These are phyloP conservation scores for Neomonachus schauinslandi DNA, from an alignment of 2,113 vertebrate species.

Conservation along the genomic window DNA sequence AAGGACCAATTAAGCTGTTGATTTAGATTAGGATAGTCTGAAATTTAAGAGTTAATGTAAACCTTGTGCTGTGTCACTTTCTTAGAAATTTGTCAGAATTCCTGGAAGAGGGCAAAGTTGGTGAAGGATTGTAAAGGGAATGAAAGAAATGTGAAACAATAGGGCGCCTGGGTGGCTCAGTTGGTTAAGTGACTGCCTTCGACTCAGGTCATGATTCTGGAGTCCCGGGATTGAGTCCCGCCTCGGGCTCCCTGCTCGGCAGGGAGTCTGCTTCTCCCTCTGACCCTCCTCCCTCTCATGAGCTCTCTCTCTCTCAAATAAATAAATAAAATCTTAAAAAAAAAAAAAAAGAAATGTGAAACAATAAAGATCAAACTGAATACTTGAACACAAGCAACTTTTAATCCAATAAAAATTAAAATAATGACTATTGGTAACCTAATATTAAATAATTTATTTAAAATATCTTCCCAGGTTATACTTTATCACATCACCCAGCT, in stretches of 20 bases:
- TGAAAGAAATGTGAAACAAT: not conserved
- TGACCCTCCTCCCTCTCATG: too few species aligned
- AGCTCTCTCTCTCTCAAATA: too few species aligned
- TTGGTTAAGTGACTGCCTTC: too few species aligned
- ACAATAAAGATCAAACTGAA: not conserved
- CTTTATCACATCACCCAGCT: not conserved
- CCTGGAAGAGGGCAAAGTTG: not conserved
- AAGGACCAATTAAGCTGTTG: accelerated
- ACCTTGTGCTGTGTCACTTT: not conserved
- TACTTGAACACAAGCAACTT: not conserved
- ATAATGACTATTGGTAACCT: not conserved
- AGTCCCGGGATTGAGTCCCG: too few species aligned
- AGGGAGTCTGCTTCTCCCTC: too few species aligned
- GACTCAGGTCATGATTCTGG: too few species aligned
- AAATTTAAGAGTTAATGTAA: not conserved
- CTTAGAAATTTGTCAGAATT: not conserved
- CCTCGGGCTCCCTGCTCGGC: too few species aligned
- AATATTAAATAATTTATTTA: not conserved
- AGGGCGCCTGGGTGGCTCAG: too few species aligned
- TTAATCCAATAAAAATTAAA: not conserved
- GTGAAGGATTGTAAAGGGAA: not conserved
- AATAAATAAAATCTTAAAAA: too few species aligned
- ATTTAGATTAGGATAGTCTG: not conserved
- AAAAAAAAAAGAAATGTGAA: not conserved
- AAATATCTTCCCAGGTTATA: not conserved